Base-by-base conservation (phyloP, 2,888 invertebrate species). In the Orthosia cruda region DNA sequence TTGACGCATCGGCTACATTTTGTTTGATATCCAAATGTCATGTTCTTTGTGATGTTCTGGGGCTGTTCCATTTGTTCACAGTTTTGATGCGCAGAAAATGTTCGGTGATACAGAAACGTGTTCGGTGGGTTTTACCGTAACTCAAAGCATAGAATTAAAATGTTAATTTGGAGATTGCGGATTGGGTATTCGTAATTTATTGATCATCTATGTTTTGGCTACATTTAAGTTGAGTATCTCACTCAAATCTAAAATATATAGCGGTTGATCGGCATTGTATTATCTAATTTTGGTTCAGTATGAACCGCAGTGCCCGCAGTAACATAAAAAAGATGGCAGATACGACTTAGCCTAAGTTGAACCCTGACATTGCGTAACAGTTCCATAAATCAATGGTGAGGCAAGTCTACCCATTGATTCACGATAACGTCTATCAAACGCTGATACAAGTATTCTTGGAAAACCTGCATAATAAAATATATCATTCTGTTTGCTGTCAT, bases 1-100 rank as follows among this genome's bases (percentile, higher is more conserved):
- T 65, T 76, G 77, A 85, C 84, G 72, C 67, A 80, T 77, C 68
- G 54, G 50, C n/a, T 80, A 62, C 71, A 77, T 79, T n/a, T 77
- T 77, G 74, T 88, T 87, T 82, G 58, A 79, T 76, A 71, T 68
- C 50, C 0, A 64, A 67, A 72, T 72, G 63, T 71, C 81, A 62
- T 54, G 49, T 77, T 77, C 58, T 74, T 73, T 77, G 62, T 61
- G 49, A 67, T 81, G 71, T 81, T 81, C 73, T 67, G 77, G 69
- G 64, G 71, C 7, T 47, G n/a, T 55, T 75, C 32, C 26, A 32
- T 57, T 23, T 71, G 20, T 55, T 70, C 20, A 4, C n/a, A 49
- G 13, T 49, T 68, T 20, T 75, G 64, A 71, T 79, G 40, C 58
- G 18, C 15, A 47, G 16, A 80, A 20, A 71, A 9, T 18, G n/a